Evolutionary conservation across 2,888 invertebrate genomes (phyloP).

Genomic region (Tetanocera ferruginea): DNA sequence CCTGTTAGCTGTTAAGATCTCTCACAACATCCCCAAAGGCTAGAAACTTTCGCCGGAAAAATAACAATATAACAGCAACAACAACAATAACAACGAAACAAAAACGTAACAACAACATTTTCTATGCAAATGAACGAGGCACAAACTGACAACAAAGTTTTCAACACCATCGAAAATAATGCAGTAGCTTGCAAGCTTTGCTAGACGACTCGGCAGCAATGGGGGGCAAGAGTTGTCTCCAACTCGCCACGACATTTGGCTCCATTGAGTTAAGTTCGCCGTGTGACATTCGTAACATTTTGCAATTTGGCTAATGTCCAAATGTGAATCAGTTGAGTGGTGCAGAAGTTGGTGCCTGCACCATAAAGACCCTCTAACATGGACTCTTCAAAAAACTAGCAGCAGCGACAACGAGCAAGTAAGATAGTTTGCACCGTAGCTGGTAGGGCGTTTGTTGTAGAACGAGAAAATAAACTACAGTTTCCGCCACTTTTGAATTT

Average conservation of each 20-base stretch:
- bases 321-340: slow-evolving; percentile 28
- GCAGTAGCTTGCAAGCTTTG: background rate
- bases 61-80: background rate
- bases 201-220: background rate
- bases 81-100: background rate
- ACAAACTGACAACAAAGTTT: slow-evolving; percentile 40
- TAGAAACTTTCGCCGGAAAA: background rate
- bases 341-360: background rate
- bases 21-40: background rate
- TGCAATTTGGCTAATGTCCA: slow-evolving; percentile 47
- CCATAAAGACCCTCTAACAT: background rate
- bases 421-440: background rate
- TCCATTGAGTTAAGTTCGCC: slow-evolving; percentile 21
- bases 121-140: slow-evolving; percentile 39
- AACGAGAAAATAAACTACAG: slow-evolving; percentile 4
- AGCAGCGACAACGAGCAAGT: background rate
- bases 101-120: slow-evolving; percentile 16
- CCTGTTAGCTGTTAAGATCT: no score
- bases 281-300: slow-evolving; percentile 36
- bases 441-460: background rate
- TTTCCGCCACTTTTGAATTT: slow-evolving; percentile 37
- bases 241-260: slow-evolving; percentile 35
- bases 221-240: background rate
- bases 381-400: no score
- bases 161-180: slow-evolving; percentile 31